phyloP scores from a whole-genome alignment of 1,140 invertebrate genomes.

The Zaprionus nigranus region DNA sequence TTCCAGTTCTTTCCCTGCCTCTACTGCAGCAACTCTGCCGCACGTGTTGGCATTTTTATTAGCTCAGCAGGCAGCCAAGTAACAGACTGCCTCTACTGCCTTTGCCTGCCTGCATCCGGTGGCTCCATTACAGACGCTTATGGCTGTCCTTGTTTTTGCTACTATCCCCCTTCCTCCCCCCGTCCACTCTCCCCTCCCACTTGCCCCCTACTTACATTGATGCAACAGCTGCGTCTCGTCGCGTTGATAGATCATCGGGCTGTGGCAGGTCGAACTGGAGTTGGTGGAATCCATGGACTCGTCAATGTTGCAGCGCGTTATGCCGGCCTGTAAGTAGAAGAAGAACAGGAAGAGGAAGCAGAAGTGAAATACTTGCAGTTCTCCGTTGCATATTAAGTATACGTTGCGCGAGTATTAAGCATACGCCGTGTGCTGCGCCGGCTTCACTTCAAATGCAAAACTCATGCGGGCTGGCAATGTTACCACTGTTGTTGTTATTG shows the following conservation, averaged over 20 bases:
- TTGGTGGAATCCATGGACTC: constrained; percentile 83
- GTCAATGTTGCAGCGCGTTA: constrained; percentile 83
- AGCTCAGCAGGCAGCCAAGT: constrained; percentile 42
- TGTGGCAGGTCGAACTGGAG: constrained; percentile 83
- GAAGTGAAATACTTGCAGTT: not conserved
- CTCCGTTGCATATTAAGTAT: constrained; percentile 18
- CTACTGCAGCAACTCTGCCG: not conserved
- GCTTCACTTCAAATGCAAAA: constrained; percentile 19
- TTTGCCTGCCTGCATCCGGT: not conserved
- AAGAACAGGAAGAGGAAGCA: not conserved
- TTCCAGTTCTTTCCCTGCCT: not conserved
- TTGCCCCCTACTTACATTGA: constrained; percentile 61
- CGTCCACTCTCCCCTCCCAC: too few species aligned
- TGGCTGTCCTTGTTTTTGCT: constrained; percentile 28
- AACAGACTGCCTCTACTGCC: not conserved
- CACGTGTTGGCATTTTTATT: constrained; percentile 72
- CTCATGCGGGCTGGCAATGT: not conserved
- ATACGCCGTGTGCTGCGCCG: constrained; percentile 21
- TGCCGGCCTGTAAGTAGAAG: constrained; percentile 67
- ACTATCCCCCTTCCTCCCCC: too few species aligned
- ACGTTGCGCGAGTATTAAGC: constrained; percentile 9
- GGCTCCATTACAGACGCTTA: constrained; percentile 41
- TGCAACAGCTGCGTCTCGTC: constrained; percentile 82
- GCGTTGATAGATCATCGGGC: constrained; percentile 82
- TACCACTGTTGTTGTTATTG: not conserved